These are phyloP conservation scores for Calameuta idolon DNA, from an alignment of 2,888 invertebrate genomes.

Conservation along the genomic window DNA sequence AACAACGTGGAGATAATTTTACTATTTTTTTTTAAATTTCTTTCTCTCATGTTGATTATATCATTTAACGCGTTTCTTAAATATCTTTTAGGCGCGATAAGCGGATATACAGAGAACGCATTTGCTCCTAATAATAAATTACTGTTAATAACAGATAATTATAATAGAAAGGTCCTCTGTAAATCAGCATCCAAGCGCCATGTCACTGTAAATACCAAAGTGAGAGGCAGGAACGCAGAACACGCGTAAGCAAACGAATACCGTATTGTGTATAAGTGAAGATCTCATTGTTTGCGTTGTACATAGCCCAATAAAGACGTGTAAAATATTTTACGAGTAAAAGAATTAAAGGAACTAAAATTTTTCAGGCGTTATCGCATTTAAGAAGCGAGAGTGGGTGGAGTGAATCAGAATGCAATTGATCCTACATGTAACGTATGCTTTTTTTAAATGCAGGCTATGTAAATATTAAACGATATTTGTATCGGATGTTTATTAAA, in stretches of 20 bases:
- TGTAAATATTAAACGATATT: conserved; percentile 11
- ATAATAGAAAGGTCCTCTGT: not conserved
- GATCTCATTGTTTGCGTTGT: not conserved
- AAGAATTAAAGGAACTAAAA: not conserved
- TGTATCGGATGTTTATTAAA: not conserved
- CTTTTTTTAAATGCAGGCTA: not conserved
- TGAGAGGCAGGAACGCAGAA: not conserved
- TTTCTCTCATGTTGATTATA: not conserved
- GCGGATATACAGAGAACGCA: not conserved
- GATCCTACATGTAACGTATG: not conserved
- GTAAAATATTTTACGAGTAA: not conserved
- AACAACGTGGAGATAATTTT: not conserved
- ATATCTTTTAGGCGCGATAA: not conserved
- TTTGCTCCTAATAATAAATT: not conserved
- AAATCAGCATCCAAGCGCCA: conserved; percentile 10
- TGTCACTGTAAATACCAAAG: conserved; percentile 24
- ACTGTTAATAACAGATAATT: not conserved
- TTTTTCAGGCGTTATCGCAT: not conserved
- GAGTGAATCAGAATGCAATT: not conserved
- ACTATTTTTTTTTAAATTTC: not conserved
- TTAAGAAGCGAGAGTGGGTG: not conserved
- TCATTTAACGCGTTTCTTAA: too few relatives aligned
- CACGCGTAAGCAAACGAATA: conserved; percentile 15
- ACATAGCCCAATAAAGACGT: conserved; percentile 7
- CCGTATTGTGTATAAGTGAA: conserved; percentile 1